Percentiles rank a stretch among this genome's conserved stretches.
phyloP scores from a whole-genome alignment of 2,797 vertebrate species.

The Telmatherina bonti region DNA sequence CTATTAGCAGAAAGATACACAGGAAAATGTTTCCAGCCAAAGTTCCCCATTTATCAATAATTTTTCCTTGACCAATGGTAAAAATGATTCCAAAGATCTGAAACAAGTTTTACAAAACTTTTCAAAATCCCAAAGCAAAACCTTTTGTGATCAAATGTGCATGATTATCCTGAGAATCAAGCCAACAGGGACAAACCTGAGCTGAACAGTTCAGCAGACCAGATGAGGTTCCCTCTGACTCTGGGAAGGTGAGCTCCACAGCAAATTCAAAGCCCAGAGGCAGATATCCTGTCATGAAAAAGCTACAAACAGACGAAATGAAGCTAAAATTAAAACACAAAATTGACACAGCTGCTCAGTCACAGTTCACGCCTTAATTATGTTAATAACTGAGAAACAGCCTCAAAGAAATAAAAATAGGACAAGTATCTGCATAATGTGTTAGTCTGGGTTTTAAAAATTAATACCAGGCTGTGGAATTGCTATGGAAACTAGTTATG shows the following conservation, averaged over 20 bases:
- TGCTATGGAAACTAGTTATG: slow-evolving; percentile 61
- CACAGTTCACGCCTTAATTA: not conserved
- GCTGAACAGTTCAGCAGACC: slow-evolving; percentile 95
- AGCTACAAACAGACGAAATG: slow-evolving; percentile 77
- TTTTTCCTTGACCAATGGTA: slow-evolving; percentile 92
- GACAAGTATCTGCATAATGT: slow-evolving; percentile 23
- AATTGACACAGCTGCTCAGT: not conserved
- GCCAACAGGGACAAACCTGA: slow-evolving; percentile 82
- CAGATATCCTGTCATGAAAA: slow-evolving; percentile 98
- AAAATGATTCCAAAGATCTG: slow-evolving; percentile 97
- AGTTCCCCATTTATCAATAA: slow-evolving; percentile 89
- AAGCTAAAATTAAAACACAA: not conserved
- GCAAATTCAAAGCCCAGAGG: slow-evolving; percentile 98
- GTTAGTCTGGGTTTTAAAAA: slow-evolving; percentile 29
- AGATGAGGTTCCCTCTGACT: slow-evolving; percentile 95
- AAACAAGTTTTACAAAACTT: slow-evolving; percentile 22
- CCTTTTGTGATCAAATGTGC: not conserved
- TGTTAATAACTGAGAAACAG: not conserved
- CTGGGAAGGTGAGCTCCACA: slow-evolving; percentile 94
- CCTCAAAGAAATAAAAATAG: slow-evolving; percentile 22
- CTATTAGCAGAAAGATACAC: slow-evolving; percentile 88
- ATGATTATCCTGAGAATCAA: accelerated
- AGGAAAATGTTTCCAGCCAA: slow-evolving; percentile 91
- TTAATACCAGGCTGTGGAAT: slow-evolving; percentile 37
- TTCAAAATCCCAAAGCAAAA: slow-evolving; percentile 2